These are phyloP conservation scores for Ylistrum balloti DNA, from an alignment of 1,140 invertebrate genomes.

Conservation along the genomic window DNA sequence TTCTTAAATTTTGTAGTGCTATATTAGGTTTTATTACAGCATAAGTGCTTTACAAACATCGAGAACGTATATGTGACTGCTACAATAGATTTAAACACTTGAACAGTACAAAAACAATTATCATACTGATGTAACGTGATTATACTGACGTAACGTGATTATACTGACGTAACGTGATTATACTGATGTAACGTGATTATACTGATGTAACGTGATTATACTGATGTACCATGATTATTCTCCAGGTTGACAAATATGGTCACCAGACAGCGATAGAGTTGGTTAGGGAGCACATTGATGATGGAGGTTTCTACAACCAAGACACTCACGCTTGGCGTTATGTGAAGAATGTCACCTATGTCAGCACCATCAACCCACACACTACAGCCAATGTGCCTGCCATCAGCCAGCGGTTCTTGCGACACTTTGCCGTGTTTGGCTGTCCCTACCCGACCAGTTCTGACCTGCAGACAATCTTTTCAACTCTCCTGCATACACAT, in stretches of 20 bases:
- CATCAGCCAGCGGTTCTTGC: slow-evolving; percentile 77
- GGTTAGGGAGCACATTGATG: slow-evolving; percentile 81
- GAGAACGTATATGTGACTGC: no score
- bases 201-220: no score
- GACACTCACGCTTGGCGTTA: slow-evolving; percentile 79
- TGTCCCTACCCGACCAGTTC: slow-evolving; percentile 78
- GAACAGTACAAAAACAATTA: no score
- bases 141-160: no score
- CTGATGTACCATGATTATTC: no score
- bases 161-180: no score
- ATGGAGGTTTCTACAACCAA: slow-evolving; percentile 80
- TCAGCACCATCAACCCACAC: slow-evolving; percentile 79
- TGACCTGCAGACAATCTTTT: slow-evolving; percentile 79
- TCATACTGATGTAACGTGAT: no score
- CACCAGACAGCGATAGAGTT: slow-evolving; percentile 81
- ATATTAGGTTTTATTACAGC: no score
- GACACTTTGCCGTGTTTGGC: slow-evolving; percentile 81
- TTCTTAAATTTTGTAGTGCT: no score
- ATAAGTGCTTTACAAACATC: no score
- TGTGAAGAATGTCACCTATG: slow-evolving; percentile 81
- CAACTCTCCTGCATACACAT: slow-evolving; percentile 76
- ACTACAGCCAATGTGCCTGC: slow-evolving; percentile 76
- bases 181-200: no score
- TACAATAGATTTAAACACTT: no score
- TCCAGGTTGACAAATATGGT: slow-evolving; percentile 77